Percentiles rank a stretch among this genome's conserved stretches.
Conservation (phyloP, 2,113 vertebrate species). For the Ictalurus furcatus region DNA sequence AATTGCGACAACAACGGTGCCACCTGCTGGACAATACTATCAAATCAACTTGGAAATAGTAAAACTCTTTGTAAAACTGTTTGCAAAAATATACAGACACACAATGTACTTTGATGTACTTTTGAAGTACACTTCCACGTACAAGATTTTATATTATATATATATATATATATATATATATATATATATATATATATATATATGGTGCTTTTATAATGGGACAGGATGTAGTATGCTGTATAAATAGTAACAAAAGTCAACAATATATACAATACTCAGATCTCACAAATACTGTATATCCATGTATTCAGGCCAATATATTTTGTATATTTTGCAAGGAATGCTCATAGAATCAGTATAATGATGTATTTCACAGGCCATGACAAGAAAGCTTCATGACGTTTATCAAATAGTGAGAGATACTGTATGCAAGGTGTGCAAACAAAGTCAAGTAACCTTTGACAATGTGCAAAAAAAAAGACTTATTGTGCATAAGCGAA, state of each 20-base stretch:
- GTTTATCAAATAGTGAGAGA: background rate
- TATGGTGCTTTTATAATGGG: background rate
- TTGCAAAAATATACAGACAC: background rate
- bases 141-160: too few species aligned
- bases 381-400: background rate
- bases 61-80: background rate
- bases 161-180: too few species aligned
- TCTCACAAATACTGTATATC: background rate
- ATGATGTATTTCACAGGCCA: background rate
- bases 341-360: background rate
- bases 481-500: background rate
- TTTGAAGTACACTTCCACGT: background rate
- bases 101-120: background rate
- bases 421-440: background rate
- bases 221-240: background rate
- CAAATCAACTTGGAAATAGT: background rate
- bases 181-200: too few species aligned
- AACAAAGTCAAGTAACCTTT: background rate
- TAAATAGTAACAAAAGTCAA: background rate
- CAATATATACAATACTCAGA: background rate
- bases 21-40: constrained; percentile 56
- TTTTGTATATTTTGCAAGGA: background rate
- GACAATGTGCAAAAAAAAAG: background rate
- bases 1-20: constrained; percentile 49
- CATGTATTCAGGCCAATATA: background rate